Evolutionary conservation across 2,113 vertebrate species (phyloP).

Genomic region (Rhombomys opimus): DNA sequence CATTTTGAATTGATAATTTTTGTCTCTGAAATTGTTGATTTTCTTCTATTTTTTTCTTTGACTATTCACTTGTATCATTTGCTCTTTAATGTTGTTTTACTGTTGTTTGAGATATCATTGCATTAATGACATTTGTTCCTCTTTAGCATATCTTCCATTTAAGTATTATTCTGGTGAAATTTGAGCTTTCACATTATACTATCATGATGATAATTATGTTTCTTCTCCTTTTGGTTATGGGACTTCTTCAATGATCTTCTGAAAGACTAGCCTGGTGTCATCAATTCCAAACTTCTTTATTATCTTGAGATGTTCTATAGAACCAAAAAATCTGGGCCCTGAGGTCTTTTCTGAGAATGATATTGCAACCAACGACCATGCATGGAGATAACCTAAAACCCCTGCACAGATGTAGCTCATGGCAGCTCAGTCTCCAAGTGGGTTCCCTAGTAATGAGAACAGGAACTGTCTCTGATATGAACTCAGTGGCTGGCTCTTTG

Average conservation of each 20-base stretch:
- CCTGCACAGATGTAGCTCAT: too few relatives aligned
- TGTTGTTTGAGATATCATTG: not conserved
- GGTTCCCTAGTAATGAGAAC: too few relatives aligned
- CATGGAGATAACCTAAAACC: too few relatives aligned
- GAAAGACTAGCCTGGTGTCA: not conserved
- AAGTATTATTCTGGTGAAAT: not conserved
- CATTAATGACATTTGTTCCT: too few relatives aligned
- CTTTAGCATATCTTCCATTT: not conserved
- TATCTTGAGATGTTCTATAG: not conserved
- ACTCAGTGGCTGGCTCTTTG: too few relatives aligned
- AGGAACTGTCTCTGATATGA: too few relatives aligned
- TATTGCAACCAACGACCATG: too few relatives aligned
- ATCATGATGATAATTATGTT: not conserved
- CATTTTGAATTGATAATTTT: not conserved
- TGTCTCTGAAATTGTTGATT: not conserved
- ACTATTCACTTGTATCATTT: not conserved
- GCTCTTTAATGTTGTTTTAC: not conserved
- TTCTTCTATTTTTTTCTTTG: not conserved
- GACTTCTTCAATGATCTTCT: not conserved
- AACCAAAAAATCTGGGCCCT: too few relatives aligned
- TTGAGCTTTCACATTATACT: not conserved
- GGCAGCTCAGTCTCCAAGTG: too few relatives aligned
- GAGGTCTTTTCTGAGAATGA: too few relatives aligned
- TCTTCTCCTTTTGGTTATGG: not conserved
- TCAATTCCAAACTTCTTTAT: not conserved